phyloP scores from a whole-genome alignment of 53 echinoderm and acorn worm species.

The Mesocentrotus franciscanus region DNA sequence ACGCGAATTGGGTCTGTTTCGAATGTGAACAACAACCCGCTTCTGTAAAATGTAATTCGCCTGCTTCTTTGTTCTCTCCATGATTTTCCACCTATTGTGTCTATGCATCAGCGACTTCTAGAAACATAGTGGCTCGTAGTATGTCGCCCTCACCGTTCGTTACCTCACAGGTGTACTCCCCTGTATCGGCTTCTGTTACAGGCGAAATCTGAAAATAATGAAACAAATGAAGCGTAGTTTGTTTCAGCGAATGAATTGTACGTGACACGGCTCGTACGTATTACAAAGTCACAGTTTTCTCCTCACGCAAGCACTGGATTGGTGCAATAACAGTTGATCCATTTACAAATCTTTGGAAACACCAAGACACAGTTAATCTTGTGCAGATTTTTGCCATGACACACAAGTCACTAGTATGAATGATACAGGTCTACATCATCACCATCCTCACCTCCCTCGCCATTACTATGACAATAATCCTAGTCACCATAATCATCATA shows the following conservation, averaged over 20 bases:
- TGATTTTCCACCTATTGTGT: not conserved
- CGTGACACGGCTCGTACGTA: too few relatives aligned
- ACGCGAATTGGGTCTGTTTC: not conserved
- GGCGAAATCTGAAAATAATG: constrained; percentile 23
- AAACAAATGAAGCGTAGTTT: not conserved
- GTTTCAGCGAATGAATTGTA: too few relatives aligned
- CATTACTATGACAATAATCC: too few relatives aligned
- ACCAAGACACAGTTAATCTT: too few relatives aligned
- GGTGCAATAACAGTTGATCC: too few relatives aligned
- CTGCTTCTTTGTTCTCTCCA: not conserved
- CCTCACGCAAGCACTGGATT: too few relatives aligned
- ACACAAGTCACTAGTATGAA: too few relatives aligned
- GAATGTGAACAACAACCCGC: not conserved
- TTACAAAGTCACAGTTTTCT: too few relatives aligned
- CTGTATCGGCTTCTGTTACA: not conserved
- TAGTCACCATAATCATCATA: not conserved
- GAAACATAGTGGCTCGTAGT: not conserved
- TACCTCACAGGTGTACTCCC: constrained; percentile 51
- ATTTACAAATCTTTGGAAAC: too few relatives aligned
- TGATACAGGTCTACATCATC: too few relatives aligned
- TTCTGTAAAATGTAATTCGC: not conserved
- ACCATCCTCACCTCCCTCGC: too few relatives aligned
- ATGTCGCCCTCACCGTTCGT: constrained; percentile 41
- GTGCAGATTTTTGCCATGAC: too few relatives aligned
- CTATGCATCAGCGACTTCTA: not conserved